Evolutionary conservation across 2,113 vertebrate species (phyloP), one percentile per base, ranked within the genome.

Genomic region (Alethe diademata): DNA sequence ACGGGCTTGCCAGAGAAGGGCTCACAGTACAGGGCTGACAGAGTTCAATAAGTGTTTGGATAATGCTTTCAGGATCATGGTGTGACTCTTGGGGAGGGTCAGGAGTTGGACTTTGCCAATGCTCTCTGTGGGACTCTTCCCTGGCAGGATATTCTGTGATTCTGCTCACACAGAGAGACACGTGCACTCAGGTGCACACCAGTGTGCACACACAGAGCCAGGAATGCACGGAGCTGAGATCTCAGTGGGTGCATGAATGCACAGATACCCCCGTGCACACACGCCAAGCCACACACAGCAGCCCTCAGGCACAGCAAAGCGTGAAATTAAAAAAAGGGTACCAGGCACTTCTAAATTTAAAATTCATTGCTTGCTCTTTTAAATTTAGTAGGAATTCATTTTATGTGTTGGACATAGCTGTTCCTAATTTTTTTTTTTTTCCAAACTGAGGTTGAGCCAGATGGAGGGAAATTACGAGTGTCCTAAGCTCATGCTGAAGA

Each of bases 141-240:
- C 35, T 35, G 25, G 13, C 47, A 45, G n/a, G 38, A 12, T 35
- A 35, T 17, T 25, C 36, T 33, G 3, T 35, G 19, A 47, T 50
- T 35, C 19, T 19, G 3, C 5, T 22, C 29, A 64, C n/a, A 56
- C 22, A n/a, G 9, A 65, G 3, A 36, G 38, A 20, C 12, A 28
- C 0, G 0, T 6, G 5, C 26, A 4, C 10, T 7, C 8, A 9
- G 0, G 0, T 3, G 36, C 35, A 23, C 14, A 56, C 5, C 38
- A 23, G 7, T 1, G 2, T n/a, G 42, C 10, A 28, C 23, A 6
- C 20, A 6, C 0, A 0, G 66, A 71, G 22, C n/a, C 29, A 29
- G 0, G 0, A 33, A 13, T 3, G 35, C 33, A 15, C 0, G 0
- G 56, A 43, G 29, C 47, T 24, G 29, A 16, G 35, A 12, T 8